A percentile compares a stretch with the other conserved stretches of the same genome.
These are phyloP conservation scores for Arctia plantaginis DNA, from an alignment of 2,888 invertebrate species.

Conservation along the genomic window DNA sequence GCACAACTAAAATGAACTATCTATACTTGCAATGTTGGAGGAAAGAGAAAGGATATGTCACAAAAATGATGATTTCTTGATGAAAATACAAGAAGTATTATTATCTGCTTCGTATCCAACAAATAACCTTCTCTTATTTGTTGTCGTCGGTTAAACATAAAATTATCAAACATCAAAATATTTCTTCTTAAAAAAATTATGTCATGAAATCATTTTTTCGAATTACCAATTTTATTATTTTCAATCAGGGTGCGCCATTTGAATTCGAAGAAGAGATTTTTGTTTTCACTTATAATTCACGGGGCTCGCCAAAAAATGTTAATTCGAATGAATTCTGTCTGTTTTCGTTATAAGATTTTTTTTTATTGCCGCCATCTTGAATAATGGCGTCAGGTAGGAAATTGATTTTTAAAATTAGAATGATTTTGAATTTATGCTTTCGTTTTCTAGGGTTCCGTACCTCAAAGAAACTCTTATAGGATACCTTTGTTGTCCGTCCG, in stretches of 20 bases:
- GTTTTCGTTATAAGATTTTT: slow-evolving; percentile 43
- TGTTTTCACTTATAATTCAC: slow-evolving; percentile 53
- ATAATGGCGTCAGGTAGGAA: slow-evolving; percentile 39
- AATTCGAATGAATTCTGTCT: slow-evolving; percentile 52
- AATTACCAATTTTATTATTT: slow-evolving; percentile 51
- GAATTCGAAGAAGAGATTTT: slow-evolving; percentile 51
- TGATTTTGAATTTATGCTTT: slow-evolving; percentile 11
- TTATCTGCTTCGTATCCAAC: background rate
- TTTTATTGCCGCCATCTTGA: slow-evolving; percentile 41
- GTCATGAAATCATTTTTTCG: slow-evolving; percentile 9
- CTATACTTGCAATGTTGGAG: too few species aligned
- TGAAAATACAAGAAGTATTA: too few species aligned
- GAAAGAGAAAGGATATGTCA: too few species aligned
- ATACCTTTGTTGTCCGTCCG: too few species aligned
- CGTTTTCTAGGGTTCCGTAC: too few species aligned
- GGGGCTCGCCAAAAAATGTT: slow-evolving; percentile 40
- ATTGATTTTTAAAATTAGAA: slow-evolving; percentile 29
- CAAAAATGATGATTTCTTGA: too few species aligned
- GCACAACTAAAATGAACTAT: too few species aligned
- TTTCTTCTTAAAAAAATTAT: background rate
- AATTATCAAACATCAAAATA: background rate
- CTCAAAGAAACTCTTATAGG: too few species aligned
- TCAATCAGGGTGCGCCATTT: slow-evolving; percentile 59
- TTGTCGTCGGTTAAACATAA: background rate
- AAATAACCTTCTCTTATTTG: background rate